Base-by-base conservation (phyloP, 2,888 invertebrate species). In the Axea sp. region DNA sequence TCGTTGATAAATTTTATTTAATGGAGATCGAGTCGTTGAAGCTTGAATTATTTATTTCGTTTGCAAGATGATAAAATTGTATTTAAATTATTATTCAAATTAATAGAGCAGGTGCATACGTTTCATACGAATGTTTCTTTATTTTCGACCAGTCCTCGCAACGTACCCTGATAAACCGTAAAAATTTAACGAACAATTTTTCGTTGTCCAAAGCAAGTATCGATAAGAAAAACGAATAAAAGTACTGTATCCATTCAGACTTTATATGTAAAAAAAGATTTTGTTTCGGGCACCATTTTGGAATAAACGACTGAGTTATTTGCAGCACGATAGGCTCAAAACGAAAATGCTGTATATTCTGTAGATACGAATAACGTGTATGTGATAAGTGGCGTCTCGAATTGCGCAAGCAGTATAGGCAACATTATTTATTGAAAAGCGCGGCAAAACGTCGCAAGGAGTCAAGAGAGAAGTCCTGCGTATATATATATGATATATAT, bases 361-460 rank as follows among this genome's bases (percentile, higher is more conserved):
- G 86, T 86, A 86, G 85, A 86, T 86, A 85, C 62, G 73, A 81
- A 81, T 84, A 82, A 82, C 83, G 81, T 85, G 82, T 84, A 85
- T 85, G 86, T 85, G 86, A 86, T 86, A 86, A 74, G 79, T 82
- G 84, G 82, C 82, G 82, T 85, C 83, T 83, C 78, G 82, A 83
- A 82, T 68, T 84, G 83, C 83, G 81, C 81, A 79, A 78, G 81
- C 80, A 80, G 77, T 80, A 75, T 80, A 80, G 78, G 74, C 78
- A 79, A 49, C 47, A 60, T 77, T 73, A 67, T 80, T 74, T 73
- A 79, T 76, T 73, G 69, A 51, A 62, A 55, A 49, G 49, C 57
- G 49, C 72, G 47, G 47, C 62, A 71, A 35, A 57, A 39, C 8
- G 41, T 73, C 37, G 59, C 31, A 45, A 31, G 45, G 39, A 43